phyloP scores from a whole-genome alignment of 2,888 invertebrate species.

The Barypeithes pellucidus region DNA sequence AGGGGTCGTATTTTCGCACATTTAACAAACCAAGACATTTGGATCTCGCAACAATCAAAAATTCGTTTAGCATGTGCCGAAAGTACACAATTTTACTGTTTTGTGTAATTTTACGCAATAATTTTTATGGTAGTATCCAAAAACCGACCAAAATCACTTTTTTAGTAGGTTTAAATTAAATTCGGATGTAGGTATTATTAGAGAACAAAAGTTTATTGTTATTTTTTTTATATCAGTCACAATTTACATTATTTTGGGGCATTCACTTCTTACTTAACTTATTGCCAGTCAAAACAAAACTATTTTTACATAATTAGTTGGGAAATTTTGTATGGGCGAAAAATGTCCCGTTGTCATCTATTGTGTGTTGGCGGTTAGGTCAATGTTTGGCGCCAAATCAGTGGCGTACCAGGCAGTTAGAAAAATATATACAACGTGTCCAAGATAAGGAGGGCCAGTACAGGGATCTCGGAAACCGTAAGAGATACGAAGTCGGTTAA shows the following conservation, averaged over 20 bases:
- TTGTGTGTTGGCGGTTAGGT: conserved; percentile 56
- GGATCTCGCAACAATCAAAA: too few species aligned
- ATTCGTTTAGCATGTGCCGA: too few species aligned
- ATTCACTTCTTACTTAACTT: conserved; percentile 1
- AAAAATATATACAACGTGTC: too few species aligned
- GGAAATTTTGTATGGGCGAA: conserved; percentile 46
- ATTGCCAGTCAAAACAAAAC: conserved; percentile 30
- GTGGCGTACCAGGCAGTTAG: conserved; percentile 33
- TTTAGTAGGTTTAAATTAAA: neutral
- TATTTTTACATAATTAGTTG: conserved; percentile 46
- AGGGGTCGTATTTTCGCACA: too few species aligned
- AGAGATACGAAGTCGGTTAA: too few species aligned
- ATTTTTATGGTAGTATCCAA: too few species aligned
- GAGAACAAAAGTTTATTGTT: neutral
- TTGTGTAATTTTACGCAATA: too few species aligned
- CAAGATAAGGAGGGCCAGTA: too few species aligned
- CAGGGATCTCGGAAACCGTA: too few species aligned
- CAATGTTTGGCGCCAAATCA: conserved; percentile 60
- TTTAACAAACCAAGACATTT: too few species aligned
- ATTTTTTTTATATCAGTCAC: neutral
- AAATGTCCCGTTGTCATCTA: conserved; percentile 42
- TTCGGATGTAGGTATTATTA: neutral
- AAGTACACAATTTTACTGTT: too few species aligned
- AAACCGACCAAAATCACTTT: too few species aligned
- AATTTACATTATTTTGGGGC: conserved; percentile 9